Evolutionary conservation across 2,888 invertebrate genomes (phyloP).

Genomic region (Drosophila siamana): DNA sequence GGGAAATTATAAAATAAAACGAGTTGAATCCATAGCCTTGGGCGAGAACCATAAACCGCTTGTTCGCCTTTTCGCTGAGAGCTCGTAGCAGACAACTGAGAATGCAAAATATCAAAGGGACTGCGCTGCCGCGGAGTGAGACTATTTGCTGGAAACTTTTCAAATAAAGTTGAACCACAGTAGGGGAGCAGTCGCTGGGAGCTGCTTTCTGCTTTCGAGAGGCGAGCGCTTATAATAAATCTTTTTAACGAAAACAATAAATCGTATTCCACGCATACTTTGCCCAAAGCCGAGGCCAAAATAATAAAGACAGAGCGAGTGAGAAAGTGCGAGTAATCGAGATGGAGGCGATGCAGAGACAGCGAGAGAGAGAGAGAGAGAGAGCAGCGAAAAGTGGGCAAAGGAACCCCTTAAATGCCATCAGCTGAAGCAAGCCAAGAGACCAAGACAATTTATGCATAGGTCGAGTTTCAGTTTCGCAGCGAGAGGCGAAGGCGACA

Average conservation of each 20-base stretch:
- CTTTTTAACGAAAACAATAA: slow-evolving; percentile 79
- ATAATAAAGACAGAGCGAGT: slow-evolving; percentile 49
- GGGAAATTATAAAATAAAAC: slow-evolving; percentile 17
- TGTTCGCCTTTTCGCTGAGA: slow-evolving; percentile 9
- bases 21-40: slow-evolving; percentile 17
- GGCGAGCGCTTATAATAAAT: slow-evolving; percentile 67
- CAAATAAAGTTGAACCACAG: slow-evolving; percentile 69
- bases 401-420: slow-evolving; percentile 53
- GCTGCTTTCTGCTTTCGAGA: slow-evolving; percentile 29
- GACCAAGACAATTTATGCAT: slow-evolving; percentile 70
- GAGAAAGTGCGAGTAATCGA: slow-evolving; percentile 13
- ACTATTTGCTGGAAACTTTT: slow-evolving; percentile 66
- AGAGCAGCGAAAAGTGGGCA: slow-evolving; percentile 16
- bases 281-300: slow-evolving; percentile 60
- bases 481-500: slow-evolving; percentile 18
- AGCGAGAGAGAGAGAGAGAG: background rate
- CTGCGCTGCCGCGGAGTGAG: slow-evolving; percentile 20
- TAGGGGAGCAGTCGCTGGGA: slow-evolving; percentile 14
- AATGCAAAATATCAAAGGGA: background rate
- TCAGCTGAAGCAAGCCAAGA: slow-evolving; percentile 23
- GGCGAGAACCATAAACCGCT: slow-evolving; percentile 25
- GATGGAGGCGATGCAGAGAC: background rate
- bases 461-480: slow-evolving; percentile 58
- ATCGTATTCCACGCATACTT: slow-evolving; percentile 77
- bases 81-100: background rate